phyloP scores from a whole-genome alignment of 2,113 vertebrate species.

The Cranoglanis bouderius region DNA sequence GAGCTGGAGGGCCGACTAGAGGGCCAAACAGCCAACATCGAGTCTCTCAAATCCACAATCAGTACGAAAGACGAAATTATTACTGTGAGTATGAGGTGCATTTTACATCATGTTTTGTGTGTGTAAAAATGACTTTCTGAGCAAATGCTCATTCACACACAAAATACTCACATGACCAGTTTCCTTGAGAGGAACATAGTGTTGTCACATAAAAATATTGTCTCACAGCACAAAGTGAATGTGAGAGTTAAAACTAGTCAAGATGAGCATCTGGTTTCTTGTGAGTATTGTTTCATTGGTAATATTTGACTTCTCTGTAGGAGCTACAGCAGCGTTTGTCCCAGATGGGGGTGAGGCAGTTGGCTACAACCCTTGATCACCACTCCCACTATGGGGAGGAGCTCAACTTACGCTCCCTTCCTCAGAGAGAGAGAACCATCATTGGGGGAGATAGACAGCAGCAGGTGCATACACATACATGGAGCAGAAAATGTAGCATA shows the following conservation, averaged over 20 bases:
- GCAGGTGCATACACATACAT: conserved; percentile 57
- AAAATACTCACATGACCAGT: neutral
- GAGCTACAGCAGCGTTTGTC: conserved; percentile 67
- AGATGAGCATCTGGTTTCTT: neutral
- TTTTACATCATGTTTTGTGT: neutral
- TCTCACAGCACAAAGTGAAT: too few relatives aligned
- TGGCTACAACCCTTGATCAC: conserved; percentile 53
- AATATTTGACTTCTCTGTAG: conserved; percentile 56
- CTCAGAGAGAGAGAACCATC: conserved; percentile 74
- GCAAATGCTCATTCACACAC: neutral
- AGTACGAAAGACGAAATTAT: conserved; percentile 77
- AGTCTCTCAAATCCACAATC: conserved; percentile 70
- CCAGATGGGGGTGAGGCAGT: conserved; percentile 54
- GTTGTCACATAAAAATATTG: neutral
- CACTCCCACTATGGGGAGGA: conserved; percentile 57
- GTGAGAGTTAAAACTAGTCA: neutral
- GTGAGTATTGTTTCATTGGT: neutral
- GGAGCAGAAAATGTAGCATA: neutral
- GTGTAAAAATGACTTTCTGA: neutral
- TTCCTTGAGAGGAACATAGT: neutral
- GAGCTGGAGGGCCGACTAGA: conserved; percentile 67
- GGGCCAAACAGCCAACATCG: conserved; percentile 67
- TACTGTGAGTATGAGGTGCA: conserved; percentile 57
- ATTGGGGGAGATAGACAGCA: conserved; percentile 76
- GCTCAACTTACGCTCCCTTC: conserved; percentile 64